phyloP scores from a whole-genome alignment of 2,113 vertebrate genomes.

The Seriola rivoliana region DNA sequence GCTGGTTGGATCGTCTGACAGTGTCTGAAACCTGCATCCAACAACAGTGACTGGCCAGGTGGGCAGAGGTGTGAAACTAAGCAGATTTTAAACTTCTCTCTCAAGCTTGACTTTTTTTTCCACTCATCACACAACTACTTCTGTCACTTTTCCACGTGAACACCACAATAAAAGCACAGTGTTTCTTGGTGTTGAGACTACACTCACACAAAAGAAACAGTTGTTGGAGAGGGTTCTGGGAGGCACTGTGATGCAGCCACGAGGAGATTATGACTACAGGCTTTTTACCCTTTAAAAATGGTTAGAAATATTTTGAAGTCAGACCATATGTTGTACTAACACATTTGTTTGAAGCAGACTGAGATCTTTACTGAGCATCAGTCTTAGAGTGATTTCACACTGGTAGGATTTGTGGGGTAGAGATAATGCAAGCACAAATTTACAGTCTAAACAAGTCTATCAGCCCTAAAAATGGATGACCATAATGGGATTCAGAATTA shows the following conservation, averaged over 20 bases:
- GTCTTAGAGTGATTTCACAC: conserved; percentile 23
- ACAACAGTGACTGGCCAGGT: neutral
- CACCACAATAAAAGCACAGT: neutral
- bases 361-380: conserved; percentile 13
- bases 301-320: neutral
- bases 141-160: neutral
- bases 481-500: neutral
- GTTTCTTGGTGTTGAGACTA: neutral
- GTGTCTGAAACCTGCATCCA: neutral
- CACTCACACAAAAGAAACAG: neutral
- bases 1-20: neutral
- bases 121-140: neutral
- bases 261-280: neutral
- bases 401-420: neutral
- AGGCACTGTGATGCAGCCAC: neutral
- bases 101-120: neutral
- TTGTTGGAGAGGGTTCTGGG: neutral
- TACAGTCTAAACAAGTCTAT: neutral
- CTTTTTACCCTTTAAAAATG: neutral
- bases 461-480: neutral
- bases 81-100: too few species aligned
- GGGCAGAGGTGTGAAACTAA: too few species aligned
- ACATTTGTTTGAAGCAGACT: conserved; percentile 23
- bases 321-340: neutral
- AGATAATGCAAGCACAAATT: neutral